Base-by-base conservation (phyloP, 2,113 vertebrate genomes). In the Cairina moschata region DNA sequence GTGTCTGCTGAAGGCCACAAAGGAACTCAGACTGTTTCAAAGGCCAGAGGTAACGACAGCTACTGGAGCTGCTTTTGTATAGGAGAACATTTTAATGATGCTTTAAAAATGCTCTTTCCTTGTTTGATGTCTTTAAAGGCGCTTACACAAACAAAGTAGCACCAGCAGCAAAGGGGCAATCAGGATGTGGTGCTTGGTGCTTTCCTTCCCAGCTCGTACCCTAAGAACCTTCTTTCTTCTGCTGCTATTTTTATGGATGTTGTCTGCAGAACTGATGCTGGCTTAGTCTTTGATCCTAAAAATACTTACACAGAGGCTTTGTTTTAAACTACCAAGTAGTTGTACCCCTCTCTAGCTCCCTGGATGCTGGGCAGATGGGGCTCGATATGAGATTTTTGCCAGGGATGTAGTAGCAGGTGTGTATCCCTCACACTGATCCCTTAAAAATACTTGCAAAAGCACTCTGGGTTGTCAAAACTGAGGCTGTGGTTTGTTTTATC, bases 91-190 rank as follows among this genome's bases (percentile, higher is more conserved):
- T 93, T 93, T 93, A 91, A 91, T 31, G 72, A 32, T 28, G 79
- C 90, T 88, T 88, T 96, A 17, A 96, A 96, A 10, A 60, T 2
- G 38, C 48, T 42, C 17, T 63, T 83, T 67, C 42, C 75, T 50
- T 38, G 34, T 9, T 13, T 65, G 65, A 3, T 58, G 10, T 69
- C 71, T 90, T 77, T 56, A 38, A 77, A 74, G 79, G 72, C 11
- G 2, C 55, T 58, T 67, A 26, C 20, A 32, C 90, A 91, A 93
- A 90, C 92, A 91, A 31, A 62, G 78, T 59, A 5, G 23, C 5
- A 1, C 38, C 8, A 72, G 80, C 7, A 2, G 36, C 60, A 22
- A 20, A 69, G 65, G 75, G 59, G 36, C 40, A 13, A 7, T 21
- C n/a, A 5, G 72, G 83, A 74, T 32, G 36, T 40, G 82, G 38